Base-by-base conservation (phyloP, 1,140 invertebrate genomes). In the Drosophila takahashii region DNA sequence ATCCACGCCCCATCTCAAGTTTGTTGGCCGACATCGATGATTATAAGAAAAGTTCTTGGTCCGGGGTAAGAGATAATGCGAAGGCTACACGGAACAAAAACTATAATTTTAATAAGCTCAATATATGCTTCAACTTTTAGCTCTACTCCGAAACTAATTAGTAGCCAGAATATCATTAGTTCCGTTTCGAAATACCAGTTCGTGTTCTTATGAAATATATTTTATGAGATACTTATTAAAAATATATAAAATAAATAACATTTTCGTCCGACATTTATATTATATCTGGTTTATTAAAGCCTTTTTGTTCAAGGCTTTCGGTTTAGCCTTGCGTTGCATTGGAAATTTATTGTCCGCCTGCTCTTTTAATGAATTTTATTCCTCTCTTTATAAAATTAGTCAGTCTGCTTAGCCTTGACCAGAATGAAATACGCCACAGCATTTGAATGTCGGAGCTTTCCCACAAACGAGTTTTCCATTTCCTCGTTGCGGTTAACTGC, bases 11-110 rank as follows among this genome's bases (percentile, higher is more conserved):
- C 64, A 34, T 52, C 60, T 44, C 16, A 51, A 65, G 64, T 65
- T 65, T 67, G 36, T 67, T 42, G 64, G 45, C 60, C 64, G 60
- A 65, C 64, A 67, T 51, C 37, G 60, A 67, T 67, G 58, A 64
- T 64, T 67, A 64, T 67, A 67, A 29, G 58, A 67, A 67, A 67
- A 65, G 27, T 67, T 67, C 29, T 34, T 15, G 29, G 62, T 13
- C 15, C 26, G 10, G 36, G 44, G 59, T 16, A 45, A 36, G 11
- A 64, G 64, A 67, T 67, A 67, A 67, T 52, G 47, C 59, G 42
- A 67, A 67, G 64, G 64, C 45, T 62, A 67, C 18, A 22, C 64
- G 11, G n/a, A 44, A 36, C 18, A 36, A 62, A 65, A 44, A 22
- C 18, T 11, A 59, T 32, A 22, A 32, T 41, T 62, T 32, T 11